Evolutionary conservation across 2,797 vertebrate genomes (phyloP).

Genomic region (Chaetophractus vellerosus): DNA sequence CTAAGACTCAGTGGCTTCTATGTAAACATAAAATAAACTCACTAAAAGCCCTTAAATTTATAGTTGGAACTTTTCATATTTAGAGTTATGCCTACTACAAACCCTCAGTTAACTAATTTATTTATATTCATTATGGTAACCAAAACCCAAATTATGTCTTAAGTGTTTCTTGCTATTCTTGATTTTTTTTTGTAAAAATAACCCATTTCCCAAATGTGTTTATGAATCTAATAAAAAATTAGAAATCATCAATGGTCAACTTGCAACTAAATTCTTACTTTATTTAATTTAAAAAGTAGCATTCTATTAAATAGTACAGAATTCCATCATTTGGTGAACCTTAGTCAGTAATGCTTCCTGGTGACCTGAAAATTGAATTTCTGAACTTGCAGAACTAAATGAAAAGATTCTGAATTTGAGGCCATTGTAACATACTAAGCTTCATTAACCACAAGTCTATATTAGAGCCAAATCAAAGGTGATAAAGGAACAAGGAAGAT

Average conservation of each 20-base stretch:
- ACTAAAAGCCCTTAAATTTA: background rate
- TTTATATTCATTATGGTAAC: background rate
- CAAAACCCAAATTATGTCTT: background rate
- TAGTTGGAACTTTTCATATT: background rate
- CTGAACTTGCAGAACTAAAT: background rate
- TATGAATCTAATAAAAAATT: constrained; percentile 3
- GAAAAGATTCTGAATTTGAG: background rate
- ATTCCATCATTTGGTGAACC: background rate
- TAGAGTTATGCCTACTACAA: background rate
- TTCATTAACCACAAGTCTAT: background rate
- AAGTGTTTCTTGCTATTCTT: background rate
- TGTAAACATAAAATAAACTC: background rate
- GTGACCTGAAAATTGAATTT: constrained; percentile 14
- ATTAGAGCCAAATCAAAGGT: background rate
- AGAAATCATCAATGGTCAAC: background rate
- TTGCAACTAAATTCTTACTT: background rate
- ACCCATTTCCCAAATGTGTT: background rate
- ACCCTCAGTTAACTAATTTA: background rate
- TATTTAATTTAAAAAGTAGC: background rate
- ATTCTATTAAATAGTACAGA: background rate
- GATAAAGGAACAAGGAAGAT: background rate
- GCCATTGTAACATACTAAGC: background rate
- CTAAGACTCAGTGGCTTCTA: background rate
- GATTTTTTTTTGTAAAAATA: constrained; percentile 23
- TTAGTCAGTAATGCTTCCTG: background rate